Base-by-base conservation (phyloP, 2,888 invertebrate species). In the Drosophila formosana region DNA sequence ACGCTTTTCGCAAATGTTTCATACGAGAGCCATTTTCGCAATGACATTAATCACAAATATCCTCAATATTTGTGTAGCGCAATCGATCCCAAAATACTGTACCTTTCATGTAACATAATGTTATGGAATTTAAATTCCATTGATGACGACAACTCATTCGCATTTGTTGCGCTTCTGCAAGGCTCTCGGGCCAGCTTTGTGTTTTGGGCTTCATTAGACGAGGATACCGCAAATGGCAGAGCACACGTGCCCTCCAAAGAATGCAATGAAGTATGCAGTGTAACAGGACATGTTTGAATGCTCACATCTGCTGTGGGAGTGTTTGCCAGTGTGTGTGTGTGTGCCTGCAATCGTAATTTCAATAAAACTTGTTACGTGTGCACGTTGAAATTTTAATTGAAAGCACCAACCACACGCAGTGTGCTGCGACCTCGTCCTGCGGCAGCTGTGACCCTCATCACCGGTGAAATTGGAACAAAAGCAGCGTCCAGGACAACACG, bases 381-480 rank as follows among this genome's bases (percentile, higher is more conserved):
- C 68, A 83, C 79, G 80, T 80, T 85, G 80, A 80, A 89, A 89
- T 89, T 89, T 89, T 89, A 89, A 89, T 89, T 89, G 89, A 89
- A 88, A 88, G 87, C 78, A 70, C 75, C 83, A 79, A 71, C 74
- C 71, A 66, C 80, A 78, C 72, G 66, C 80, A 66, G 72, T 37
- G 37, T 37, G 37, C 41, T 46, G 67, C 74, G 77, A 57, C 70
- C 84, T 79, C 74, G 72, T 34, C 64, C 53, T 63, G 70, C 65
- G 66, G 43, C 85, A 84, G 72, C 80, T 82, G 82, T 63, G 77
- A 79, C 82, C 82, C 80, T 82, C 82, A 82, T 77, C 80, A 76
- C 60, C 23, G 43, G 3, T 69, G 65, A 66, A 66, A 71, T 64
- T 66, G 73, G 80, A 68, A 75, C 82, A 82, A 82, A 82, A 84